Evolutionary conservation across 2,888 invertebrate species (phyloP).

Genomic region (Tortrix viridana): DNA sequence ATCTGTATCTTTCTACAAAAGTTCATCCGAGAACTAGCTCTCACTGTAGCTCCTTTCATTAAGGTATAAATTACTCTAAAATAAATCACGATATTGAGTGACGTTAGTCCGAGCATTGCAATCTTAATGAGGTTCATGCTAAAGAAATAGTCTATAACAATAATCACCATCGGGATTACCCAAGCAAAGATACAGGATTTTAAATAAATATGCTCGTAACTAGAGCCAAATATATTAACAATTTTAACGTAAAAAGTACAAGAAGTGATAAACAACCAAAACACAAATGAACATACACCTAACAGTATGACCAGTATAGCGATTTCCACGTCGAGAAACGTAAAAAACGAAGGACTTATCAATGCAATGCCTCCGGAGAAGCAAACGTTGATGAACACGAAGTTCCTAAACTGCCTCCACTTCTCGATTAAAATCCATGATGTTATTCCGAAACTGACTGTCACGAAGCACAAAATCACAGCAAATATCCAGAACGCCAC

Average conservation of each 20-base stretch:
- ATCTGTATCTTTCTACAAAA: neutral
- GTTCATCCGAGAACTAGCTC: neutral
- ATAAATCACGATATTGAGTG: neutral
- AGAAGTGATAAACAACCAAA: constrained; percentile 2
- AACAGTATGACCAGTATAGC: neutral
- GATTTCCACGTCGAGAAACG: neutral
- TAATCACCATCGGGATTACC: neutral
- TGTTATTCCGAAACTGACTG: constrained; percentile 3
- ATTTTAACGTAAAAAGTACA: constrained; percentile 4
- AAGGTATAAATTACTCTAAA: constrained; percentile 1
- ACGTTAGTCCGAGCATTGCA: neutral
- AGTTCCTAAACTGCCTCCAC: constrained; percentile 8
- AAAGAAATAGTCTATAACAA: neutral
- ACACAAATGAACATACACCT: neutral
- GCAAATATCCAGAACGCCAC: neutral
- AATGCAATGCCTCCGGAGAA: neutral
- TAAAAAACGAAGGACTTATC: neutral
- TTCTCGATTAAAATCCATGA: constrained; percentile 3
- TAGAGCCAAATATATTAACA: constrained; percentile 2
- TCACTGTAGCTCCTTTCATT: neutral
- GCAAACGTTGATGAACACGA: constrained; percentile 8
- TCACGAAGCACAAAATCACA: neutral
- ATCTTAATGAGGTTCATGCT: neutral
- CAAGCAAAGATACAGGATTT: neutral
- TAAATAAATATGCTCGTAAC: neutral